phyloP scores from a whole-genome alignment of 2,113 vertebrate genomes.

The Ia io region DNA sequence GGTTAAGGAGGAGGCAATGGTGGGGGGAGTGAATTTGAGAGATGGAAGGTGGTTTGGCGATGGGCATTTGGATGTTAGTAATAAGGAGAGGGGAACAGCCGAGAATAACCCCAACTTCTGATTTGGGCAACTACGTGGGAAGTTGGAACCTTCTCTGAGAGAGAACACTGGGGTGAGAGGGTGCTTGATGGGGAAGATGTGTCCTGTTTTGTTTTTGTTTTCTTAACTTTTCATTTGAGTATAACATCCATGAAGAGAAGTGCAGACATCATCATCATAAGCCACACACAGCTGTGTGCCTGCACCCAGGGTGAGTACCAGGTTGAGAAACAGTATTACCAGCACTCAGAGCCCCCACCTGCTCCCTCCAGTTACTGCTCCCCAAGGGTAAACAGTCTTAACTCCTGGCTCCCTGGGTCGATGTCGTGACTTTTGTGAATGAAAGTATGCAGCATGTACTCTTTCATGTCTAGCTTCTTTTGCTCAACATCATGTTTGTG shows the following conservation, averaged over 20 bases:
- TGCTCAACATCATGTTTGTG: background rate
- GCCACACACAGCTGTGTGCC: background rate
- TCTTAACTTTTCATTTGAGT: background rate
- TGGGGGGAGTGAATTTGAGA: background rate
- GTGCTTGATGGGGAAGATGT: background rate
- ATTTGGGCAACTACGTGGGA: background rate
- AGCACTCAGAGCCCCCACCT: too few species aligned
- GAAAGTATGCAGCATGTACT: background rate
- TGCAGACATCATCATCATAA: background rate
- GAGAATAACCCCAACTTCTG: background rate
- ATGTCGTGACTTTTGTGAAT: background rate
- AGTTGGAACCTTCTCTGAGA: background rate
- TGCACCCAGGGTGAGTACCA: too few species aligned
- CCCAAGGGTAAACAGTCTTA: background rate
- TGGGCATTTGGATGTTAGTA: background rate
- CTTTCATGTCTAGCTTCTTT: background rate
- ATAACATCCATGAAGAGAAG: background rate
- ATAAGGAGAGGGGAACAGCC: background rate
- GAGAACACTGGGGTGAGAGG: background rate
- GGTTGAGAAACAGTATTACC: background rate
- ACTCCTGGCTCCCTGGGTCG: background rate
- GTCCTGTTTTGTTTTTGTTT: background rate
- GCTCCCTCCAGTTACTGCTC: background rate
- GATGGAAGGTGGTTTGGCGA: rapidly evolving
- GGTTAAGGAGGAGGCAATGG: background rate